Evolutionary conservation across 2,113 vertebrate genomes (phyloP).

Genomic region (Corydoras maculifer): DNA sequence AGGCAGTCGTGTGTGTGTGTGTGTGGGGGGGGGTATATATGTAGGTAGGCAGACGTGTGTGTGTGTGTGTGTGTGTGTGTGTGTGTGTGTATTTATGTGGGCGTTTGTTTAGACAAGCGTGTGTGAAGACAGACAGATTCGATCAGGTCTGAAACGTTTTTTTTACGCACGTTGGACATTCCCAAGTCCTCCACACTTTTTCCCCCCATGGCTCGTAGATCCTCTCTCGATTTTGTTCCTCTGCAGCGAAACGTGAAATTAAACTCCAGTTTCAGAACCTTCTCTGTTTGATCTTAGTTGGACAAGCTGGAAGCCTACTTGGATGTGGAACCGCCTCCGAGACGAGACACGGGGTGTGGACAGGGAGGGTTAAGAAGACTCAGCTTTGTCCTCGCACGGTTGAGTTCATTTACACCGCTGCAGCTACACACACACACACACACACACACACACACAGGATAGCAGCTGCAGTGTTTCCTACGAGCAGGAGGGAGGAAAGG

Average conservation of each 20-base stretch:
- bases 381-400: slow-evolving; percentile 35
- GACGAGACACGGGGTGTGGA: too few relatives aligned
- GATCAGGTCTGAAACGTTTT: too few relatives aligned
- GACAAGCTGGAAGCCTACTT: neutral
- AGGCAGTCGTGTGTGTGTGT: neutral
- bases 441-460: slow-evolving; percentile 1
- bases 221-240: neutral
- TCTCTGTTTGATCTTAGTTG: neutral
- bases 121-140: neutral
- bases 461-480: slow-evolving; percentile 52
- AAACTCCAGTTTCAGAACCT: neutral
- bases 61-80: neutral
- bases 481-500: slow-evolving; percentile 29
- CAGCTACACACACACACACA: slow-evolving; percentile 1
- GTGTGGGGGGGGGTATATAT: neutral
- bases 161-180: too few relatives aligned
- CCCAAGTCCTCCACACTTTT: too few relatives aligned
- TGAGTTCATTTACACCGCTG: slow-evolving; percentile 40
- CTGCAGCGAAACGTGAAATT: slow-evolving; percentile 1
- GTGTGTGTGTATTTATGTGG: neutral
- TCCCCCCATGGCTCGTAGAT: too few relatives aligned
- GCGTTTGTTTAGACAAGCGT: neutral
- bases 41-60: too few relatives aligned
- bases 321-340: neutral
- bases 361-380: neutral